Evolutionary conservation across 2,113 vertebrate genomes (phyloP).

Genomic region (Oreotrochilus melanogaster): DNA sequence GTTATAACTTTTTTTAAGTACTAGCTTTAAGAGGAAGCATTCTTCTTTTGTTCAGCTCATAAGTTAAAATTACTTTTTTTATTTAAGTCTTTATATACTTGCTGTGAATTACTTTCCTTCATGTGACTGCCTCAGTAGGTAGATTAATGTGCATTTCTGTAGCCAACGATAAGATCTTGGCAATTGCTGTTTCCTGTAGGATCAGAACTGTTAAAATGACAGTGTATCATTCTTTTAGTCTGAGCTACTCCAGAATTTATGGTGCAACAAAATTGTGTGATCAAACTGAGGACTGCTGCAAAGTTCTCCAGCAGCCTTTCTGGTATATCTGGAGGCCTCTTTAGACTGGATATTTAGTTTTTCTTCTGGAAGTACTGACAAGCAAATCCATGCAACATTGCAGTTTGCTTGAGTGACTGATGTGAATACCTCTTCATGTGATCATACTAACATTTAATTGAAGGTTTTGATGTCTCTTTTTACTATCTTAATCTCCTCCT

Average conservation of each 20-base stretch:
- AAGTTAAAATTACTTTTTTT: not conserved
- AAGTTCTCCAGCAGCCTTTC: accelerated
- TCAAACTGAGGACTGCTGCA: not conserved
- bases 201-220: constrained; percentile 16
- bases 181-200: not conserved
- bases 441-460: not conserved
- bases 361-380: not conserved
- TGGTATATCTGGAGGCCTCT: not conserved
- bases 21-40: not conserved
- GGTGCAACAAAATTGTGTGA: not conserved
- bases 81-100: not conserved
- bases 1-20: not conserved
- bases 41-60: not conserved
- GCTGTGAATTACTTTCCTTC: not conserved
- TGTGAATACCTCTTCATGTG: not conserved
- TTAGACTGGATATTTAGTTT: not conserved
- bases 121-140: not conserved
- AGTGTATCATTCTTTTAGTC: not conserved
- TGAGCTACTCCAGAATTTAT: not conserved
- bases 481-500: not conserved
- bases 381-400: accelerated
- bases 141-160: not conserved
- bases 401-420: not conserved
- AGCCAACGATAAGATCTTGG: not conserved
- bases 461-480: not conserved